These are phyloP conservation scores for Laodelphax striatellus DNA, from an alignment of 1,140 invertebrate species.

Conservation along the genomic window DNA sequence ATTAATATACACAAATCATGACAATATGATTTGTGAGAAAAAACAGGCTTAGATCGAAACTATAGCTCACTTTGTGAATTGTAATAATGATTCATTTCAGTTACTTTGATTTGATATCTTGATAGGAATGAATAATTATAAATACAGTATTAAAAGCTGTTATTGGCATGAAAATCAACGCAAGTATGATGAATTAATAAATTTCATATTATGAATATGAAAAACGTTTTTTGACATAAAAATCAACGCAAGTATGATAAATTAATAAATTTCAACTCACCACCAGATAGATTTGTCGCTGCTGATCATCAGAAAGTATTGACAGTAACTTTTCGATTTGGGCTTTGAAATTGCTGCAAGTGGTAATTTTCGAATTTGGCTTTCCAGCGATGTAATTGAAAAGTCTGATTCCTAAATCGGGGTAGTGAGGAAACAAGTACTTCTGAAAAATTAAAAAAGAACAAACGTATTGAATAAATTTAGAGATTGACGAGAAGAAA, in stretches of 20 bases:
- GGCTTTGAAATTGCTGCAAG: constrained; percentile 45
- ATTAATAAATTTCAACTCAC: constrained; percentile 16
- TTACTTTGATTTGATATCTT: too few species aligned
- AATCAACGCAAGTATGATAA: neutral
- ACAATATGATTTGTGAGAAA: too few species aligned
- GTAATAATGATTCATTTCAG: too few species aligned
- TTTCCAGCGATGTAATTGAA: constrained; percentile 36
- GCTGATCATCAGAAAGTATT: constrained; percentile 48
- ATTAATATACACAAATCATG: too few species aligned
- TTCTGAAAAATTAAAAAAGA: constrained; percentile 37
- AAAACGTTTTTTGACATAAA: neutral
- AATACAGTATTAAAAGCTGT: neutral
- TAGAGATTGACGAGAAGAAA: too few species aligned
- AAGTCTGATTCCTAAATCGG: constrained; percentile 52
- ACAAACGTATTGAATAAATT: neutral
- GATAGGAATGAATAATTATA: too few species aligned
- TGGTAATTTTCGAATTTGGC: constrained; percentile 29
- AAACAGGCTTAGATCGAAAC: too few species aligned
- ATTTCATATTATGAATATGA: too few species aligned
- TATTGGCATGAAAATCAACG: neutral
- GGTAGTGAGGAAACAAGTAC: constrained; percentile 66
- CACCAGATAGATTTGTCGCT: constrained; percentile 54
- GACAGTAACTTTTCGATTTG: constrained; percentile 59
- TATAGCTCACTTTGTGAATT: too few species aligned
- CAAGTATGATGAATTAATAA: neutral